Conservation (phyloP, 2,797 vertebrate species). For the Gobio occitaniae region DNA sequence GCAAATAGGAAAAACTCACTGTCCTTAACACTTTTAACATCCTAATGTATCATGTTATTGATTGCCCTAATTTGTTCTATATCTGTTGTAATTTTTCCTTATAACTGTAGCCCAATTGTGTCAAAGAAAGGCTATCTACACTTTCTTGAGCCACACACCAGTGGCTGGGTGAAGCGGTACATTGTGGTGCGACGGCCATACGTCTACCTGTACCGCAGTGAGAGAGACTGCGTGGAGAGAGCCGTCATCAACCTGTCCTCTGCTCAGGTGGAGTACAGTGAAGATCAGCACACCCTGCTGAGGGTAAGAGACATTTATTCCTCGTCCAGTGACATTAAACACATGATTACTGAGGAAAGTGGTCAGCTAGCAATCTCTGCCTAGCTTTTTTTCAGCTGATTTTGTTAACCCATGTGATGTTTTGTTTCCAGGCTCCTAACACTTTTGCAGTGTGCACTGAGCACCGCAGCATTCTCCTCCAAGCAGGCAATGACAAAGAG, state of each 20-base stretch:
- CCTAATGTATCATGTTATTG: neutral
- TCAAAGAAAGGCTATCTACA: constrained; percentile 98
- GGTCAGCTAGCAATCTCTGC: neutral
- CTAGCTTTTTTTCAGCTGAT: constrained; percentile 3
- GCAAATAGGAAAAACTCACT: neutral
- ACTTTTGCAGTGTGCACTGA: constrained; percentile 97
- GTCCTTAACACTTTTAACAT: neutral
- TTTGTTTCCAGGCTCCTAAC: constrained; percentile 88
- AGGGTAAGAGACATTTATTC: constrained; percentile 79
- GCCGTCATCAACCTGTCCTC: constrained; percentile 97
- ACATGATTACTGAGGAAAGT: neutral
- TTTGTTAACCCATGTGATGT: neutral
- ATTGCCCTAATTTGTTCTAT: neutral
- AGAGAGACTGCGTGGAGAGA: constrained; percentile 92
- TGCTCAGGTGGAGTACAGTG: constrained; percentile 98
- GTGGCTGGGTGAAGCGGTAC: constrained; percentile 93
- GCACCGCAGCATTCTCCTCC: constrained; percentile 95
- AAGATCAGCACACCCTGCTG: constrained; percentile 97
- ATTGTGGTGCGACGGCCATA: constrained; percentile 96
- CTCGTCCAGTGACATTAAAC: neutral
- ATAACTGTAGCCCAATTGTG: constrained; percentile 87
- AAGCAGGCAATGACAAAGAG: constrained; percentile 96
- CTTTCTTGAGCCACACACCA: constrained; percentile 96
- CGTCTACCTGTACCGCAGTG: constrained; percentile 95
- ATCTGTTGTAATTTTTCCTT: neutral